Percentiles rank a stretch among this genome's conserved stretches.
These are phyloP conservation scores for Drosophila neoperkinsi DNA, from an alignment of 2,888 invertebrate genomes.

Conservation along the genomic window DNA sequence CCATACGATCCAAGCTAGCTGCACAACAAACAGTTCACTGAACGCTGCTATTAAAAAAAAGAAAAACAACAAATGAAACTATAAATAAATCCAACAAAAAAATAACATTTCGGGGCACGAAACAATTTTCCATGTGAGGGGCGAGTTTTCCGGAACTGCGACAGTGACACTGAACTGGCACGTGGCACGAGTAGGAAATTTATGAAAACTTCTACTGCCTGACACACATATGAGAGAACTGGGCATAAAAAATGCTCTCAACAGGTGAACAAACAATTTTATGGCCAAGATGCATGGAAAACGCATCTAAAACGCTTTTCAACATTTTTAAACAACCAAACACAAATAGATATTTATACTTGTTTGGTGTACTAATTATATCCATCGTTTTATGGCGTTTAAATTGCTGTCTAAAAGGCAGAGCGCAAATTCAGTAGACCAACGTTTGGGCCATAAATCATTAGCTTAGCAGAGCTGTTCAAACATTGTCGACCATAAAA, in stretches of 20 bases:
- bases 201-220: constrained; percentile 60
- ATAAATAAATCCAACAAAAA: constrained; percentile 17
- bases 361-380: constrained; percentile 15
- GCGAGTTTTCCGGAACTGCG: constrained; percentile 12
- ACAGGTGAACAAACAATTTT: constrained; percentile 82
- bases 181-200: constrained; percentile 46
- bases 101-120: constrained; percentile 6
- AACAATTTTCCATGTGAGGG: constrained; percentile 7
- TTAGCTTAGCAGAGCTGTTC: constrained; percentile 39
- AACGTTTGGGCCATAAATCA: constrained; percentile 56
- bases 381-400: constrained; percentile 67
- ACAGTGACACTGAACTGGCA: constrained; percentile 56
- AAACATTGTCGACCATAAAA: constrained; percentile 58
- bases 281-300: constrained; percentile 34
- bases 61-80: constrained; percentile 17
- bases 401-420: constrained; percentile 68
- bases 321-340: constrained; percentile 5
- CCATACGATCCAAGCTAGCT: not conserved
- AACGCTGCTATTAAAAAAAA: constrained; percentile 21
- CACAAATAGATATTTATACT: constrained; percentile 4
- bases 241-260: constrained; percentile 75
- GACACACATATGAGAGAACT: constrained; percentile 39
- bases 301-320: constrained; percentile 14
- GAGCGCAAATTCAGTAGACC: constrained; percentile 6
- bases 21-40: not conserved